Evolutionary conservation across 2,888 invertebrate genomes (phyloP).

Genomic region (Escarpia spicata): DNA sequence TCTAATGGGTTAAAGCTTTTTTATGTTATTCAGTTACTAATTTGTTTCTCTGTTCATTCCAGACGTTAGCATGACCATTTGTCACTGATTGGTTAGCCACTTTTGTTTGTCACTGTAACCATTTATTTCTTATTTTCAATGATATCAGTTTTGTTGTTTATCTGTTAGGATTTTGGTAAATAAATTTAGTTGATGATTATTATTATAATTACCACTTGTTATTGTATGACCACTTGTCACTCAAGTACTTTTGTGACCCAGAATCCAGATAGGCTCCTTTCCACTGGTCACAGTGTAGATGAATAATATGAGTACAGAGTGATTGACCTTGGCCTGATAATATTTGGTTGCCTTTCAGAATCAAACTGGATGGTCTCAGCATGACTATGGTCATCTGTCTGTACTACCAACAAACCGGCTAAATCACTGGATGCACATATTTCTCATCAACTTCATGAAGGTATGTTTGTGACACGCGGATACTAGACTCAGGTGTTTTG

Average conservation of each 20-base stretch:
- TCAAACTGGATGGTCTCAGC: constrained; percentile 63
- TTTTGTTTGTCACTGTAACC: too few relatives aligned
- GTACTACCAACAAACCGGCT: constrained; percentile 54
- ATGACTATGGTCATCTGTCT: constrained; percentile 63
- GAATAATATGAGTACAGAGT: not conserved
- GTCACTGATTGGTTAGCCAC: too few relatives aligned
- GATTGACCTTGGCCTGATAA: not conserved
- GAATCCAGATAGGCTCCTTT: not conserved
- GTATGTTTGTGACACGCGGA: constrained; percentile 19
- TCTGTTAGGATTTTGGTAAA: too few relatives aligned
- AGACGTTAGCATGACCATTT: too few relatives aligned
- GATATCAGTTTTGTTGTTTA: too few relatives aligned
- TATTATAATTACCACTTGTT: too few relatives aligned
- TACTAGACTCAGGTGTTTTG: not conserved
- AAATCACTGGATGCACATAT: constrained; percentile 32
- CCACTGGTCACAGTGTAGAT: not conserved
- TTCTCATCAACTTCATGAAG: constrained; percentile 34
- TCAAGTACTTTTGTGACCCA: not conserved
- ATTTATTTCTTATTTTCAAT: too few relatives aligned
- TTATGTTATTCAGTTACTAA: too few relatives aligned
- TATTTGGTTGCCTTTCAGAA: constrained; percentile 48
- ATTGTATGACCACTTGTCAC: not conserved
- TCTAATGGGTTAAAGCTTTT: too few relatives aligned
- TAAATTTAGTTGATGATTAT: too few relatives aligned
- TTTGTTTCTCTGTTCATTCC: too few relatives aligned